Evolutionary conservation across 2,113 vertebrate species (phyloP), one percentile per base, ranked within the genome.

Genomic region (Limnothrissa miodon): DNA sequence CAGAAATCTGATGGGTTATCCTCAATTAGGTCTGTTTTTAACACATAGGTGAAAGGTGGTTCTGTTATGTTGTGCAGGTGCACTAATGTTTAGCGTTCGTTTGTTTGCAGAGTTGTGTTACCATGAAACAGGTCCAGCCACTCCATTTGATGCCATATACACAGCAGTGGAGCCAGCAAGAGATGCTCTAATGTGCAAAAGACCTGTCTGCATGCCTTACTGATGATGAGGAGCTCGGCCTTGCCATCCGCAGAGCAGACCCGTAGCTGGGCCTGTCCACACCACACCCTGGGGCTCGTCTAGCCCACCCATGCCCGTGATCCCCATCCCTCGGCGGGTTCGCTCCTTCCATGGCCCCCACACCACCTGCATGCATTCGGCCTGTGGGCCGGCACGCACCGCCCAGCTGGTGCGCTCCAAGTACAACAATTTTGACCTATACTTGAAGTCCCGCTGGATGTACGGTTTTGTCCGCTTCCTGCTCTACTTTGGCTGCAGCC

Each of bases 341-440:
- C 97, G 98, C 86, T 98, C 97, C 82, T 99, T 99, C 94, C 97
- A 98, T 85, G 97, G 97, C 89, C 98, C 97, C 89, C 97, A 99
- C 94, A 97, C 96, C 81, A 98, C 96, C 86, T 99, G 98, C 95
- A 96, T 99, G 95, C 98, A 99, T 86, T 98, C 98, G 0, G 97
- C 98, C 92, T 99, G 97, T 1, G 98, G 97, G 87, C 96, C 97
- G 0, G 94, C 96, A 0, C 93, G 97, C 78, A 89, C 95, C 78
- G 92, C 96, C 6, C 97, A 97, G 91, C 92, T 97, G 83, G 97
- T 97, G 85, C 96, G 96, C 87, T 97, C 96, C 91, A 99, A 97
- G 92, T 98, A 98, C 96, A 97, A 97, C 93, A 99, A 97, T 90
- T 99, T 98, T 45, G 97, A 99, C 89, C 96, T 99, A 86, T 98